Evolutionary conservation across 1,140 invertebrate genomes (phyloP), one percentile per base, ranked within the genome.

Genomic region (Protaetia brevitarsis): DNA sequence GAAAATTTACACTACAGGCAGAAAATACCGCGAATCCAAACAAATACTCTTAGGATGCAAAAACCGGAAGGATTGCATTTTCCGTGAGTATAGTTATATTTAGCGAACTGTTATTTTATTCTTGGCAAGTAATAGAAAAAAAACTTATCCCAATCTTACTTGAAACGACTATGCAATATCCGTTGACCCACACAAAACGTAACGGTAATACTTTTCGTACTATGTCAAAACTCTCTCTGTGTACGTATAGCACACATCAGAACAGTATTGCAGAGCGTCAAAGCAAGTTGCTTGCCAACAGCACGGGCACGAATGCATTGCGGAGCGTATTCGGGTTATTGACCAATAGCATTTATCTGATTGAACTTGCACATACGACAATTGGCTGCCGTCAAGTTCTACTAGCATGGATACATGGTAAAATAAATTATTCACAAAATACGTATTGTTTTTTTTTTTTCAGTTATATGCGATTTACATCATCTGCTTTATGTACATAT

Each of bases 331-430:
- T 51, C 41, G 41, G 41, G 41, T 51, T 51, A 51, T 51, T 51
- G 41, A 51, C 41, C 41, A 51, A 51, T 51, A 51, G 26, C 41
- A 51, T 51, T 51, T 51, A 51, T 51, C 41, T 51, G 41, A 23
- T 19, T 51, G 41, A 51, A 51, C 41, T 51, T 51, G 41, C 41
- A 51, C 19, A 51, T 51, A 51, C 41, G 41, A 51, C 41, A 51
- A 51, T 51, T 51, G 41, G 26, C 19, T 51, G 41, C 41, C 19
- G 19, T 23, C 13, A 51, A 41, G 13, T 23, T 19, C n/a, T 23
- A 51, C 19, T 51, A 26, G 26, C 3, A n/a, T n/a, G n/a, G n/a
- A n/a, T 51, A 19, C 13, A 51, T 23, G 41, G 26, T 51, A 51
- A 23, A 51, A 51, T 23, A 51, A 51, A 23, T 51, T 51, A 51